These are phyloP conservation scores for Urocyon cinereoargenteus DNA, from an alignment of 2,797 vertebrate species.

Conservation along the genomic window DNA sequence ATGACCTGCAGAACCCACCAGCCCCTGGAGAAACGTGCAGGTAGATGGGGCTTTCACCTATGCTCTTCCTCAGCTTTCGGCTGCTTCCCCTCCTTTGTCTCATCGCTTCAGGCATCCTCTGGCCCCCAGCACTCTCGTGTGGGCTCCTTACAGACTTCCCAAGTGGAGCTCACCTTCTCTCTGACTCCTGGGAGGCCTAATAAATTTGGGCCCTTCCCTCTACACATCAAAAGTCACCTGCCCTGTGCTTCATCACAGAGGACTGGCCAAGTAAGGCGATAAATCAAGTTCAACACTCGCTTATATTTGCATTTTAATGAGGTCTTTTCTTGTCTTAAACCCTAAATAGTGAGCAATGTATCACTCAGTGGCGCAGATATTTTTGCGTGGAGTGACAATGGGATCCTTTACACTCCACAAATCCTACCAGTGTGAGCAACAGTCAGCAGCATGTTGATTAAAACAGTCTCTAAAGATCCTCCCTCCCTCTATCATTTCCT, in stretches of 20 bases:
- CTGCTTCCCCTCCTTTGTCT: neutral
- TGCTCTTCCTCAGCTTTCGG: neutral
- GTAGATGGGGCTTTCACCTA: neutral
- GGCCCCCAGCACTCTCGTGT: neutral
- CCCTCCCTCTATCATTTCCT: neutral
- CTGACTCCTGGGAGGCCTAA: neutral
- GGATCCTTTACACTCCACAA: neutral
- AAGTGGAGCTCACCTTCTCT: neutral
- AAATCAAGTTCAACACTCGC: neutral
- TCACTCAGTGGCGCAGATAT: neutral
- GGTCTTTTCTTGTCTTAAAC: neutral
- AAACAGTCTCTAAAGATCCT: neutral
- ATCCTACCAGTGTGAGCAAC: neutral
- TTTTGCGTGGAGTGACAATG: neutral
- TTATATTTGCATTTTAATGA: slow-evolving; percentile 56
- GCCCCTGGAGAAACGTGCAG: neutral
- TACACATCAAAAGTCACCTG: neutral
- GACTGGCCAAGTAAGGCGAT: neutral
- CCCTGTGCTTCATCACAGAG: neutral
- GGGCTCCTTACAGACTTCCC: neutral
- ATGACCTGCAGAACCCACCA: neutral
- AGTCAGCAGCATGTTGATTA: neutral
- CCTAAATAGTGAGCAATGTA: neutral
- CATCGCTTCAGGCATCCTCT: too few relatives aligned
- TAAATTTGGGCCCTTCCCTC: neutral